Percentiles rank a stretch among this genome's conserved stretches.
These are phyloP conservation scores for Troides helena DNA, from an alignment of 2,888 invertebrate species.

Conservation along the genomic window DNA sequence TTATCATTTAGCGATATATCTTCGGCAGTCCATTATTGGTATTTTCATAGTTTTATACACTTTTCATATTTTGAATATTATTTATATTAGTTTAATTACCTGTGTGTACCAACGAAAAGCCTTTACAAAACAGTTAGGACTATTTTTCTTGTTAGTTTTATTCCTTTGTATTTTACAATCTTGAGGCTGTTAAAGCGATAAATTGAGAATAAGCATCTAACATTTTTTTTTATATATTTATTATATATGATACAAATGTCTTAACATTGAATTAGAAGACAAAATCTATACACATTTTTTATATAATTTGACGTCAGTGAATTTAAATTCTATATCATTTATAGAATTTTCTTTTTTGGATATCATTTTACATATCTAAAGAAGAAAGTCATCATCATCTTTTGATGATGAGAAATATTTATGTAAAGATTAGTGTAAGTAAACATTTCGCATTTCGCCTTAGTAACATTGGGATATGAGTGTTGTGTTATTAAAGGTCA, in stretches of 20 bases:
- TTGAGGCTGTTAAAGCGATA: slow-evolving; percentile 31
- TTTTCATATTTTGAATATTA: too few relatives aligned
- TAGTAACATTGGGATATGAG: too few relatives aligned
- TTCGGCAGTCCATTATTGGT: too few relatives aligned
- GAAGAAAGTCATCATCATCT: too few relatives aligned
- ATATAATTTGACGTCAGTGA: background rate
- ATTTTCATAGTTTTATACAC: too few relatives aligned
- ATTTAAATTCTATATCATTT: background rate
- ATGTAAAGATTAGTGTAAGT: too few relatives aligned
- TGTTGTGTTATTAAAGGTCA: too few relatives aligned
- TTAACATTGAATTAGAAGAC: background rate
- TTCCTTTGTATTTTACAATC: slow-evolving; percentile 32
- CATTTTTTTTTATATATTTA: background rate
- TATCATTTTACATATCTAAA: background rate
- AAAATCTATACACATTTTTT: background rate
- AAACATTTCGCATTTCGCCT: too few relatives aligned
- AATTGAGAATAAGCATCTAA: background rate
- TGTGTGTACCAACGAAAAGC: slow-evolving; percentile 71
- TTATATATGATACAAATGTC: background rate
- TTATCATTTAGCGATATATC: too few relatives aligned
- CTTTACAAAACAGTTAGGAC: slow-evolving; percentile 61
- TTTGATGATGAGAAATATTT: too few relatives aligned
- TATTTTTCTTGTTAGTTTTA: slow-evolving; percentile 42
- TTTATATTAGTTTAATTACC: slow-evolving; percentile 39
- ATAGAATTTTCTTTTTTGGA: background rate